phyloP scores from a whole-genome alignment of 37 sponge, comb jelly and placozoan species.

The Halichondria panicea region DNA sequence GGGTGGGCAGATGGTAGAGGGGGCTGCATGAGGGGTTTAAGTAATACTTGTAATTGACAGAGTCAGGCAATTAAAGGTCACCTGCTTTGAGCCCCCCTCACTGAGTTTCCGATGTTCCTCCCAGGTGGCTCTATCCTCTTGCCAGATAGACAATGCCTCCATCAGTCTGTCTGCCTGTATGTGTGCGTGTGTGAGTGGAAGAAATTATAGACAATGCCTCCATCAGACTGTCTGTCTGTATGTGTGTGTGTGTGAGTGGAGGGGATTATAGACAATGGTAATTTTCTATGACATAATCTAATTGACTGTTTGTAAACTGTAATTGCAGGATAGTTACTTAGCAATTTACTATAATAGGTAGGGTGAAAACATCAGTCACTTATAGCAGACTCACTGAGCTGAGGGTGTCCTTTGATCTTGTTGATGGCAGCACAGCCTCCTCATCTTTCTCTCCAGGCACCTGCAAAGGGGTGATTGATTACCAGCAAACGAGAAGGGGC shows the following conservation, averaged over 20 bases:
- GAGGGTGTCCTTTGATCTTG: background rate
- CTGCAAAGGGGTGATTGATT: background rate
- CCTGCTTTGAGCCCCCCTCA: slow-evolving; percentile 34
- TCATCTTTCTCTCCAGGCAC: slow-evolving; percentile 17
- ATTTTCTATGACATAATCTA: too few relatives aligned
- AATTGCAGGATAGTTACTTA: too few relatives aligned
- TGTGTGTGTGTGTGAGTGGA: background rate
- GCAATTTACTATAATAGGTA: too few relatives aligned
- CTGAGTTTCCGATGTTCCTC: slow-evolving; percentile 43
- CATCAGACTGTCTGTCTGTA: too few relatives aligned
- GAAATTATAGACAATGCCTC: too few relatives aligned
- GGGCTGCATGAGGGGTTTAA: slow-evolving; percentile 31
- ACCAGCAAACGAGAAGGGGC: background rate
- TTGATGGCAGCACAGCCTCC: slow-evolving; percentile 1
- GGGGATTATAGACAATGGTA: too few relatives aligned
- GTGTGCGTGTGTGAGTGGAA: background rate
- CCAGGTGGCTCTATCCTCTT: slow-evolving; percentile 59
- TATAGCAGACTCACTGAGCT: background rate
- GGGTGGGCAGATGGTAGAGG: slow-evolving; percentile 70
- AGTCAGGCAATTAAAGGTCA: too few relatives aligned
- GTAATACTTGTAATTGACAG: background rate
- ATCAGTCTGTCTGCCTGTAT: slow-evolving; percentile 87
- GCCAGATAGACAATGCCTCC: slow-evolving; percentile 79
- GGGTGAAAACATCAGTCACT: too few relatives aligned
- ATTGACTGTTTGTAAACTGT: too few relatives aligned